phyloP scores from a whole-genome alignment of 2,113 vertebrate species.

The Morone saxatilis region DNA sequence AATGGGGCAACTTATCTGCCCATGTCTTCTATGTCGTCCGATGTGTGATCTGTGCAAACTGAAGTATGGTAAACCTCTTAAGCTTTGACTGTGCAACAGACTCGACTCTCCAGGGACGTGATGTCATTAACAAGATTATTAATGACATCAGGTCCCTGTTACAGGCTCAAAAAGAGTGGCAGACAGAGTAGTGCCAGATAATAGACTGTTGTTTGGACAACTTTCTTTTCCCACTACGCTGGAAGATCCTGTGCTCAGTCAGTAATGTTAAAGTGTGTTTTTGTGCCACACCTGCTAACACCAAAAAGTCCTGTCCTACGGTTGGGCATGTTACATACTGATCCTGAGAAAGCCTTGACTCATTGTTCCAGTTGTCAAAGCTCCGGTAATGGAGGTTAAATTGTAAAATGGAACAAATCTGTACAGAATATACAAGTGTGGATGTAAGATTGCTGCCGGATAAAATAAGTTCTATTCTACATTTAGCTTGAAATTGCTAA shows the following conservation, averaged over 20 bases:
- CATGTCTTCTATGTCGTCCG: neutral
- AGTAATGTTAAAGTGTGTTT: neutral
- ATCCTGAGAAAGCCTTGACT: conserved; percentile 4
- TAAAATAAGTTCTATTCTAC: conserved; percentile 29
- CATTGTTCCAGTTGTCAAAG: neutral
- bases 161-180: conserved; percentile 1
- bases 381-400: neutral
- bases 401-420: neutral
- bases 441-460: neutral
- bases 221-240: neutral
- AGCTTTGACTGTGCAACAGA: conserved; percentile 5
- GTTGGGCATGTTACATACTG: neutral
- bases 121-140: conserved; percentile 30
- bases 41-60: conserved; percentile 16
- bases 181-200: neutral
- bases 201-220: conserved; percentile 16
- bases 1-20: neutral
- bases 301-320: neutral
- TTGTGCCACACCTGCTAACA: neutral
- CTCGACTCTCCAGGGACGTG: neutral
- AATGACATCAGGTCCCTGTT: conserved; percentile 3
- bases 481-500: conserved; percentile 47
- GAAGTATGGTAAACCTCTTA: conserved; percentile 26
- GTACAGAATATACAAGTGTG: neutral
- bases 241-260: neutral